These are phyloP conservation scores for Latrodectus geometricus DNA, from an alignment of 1,140 invertebrate species.

Conservation along the genomic window DNA sequence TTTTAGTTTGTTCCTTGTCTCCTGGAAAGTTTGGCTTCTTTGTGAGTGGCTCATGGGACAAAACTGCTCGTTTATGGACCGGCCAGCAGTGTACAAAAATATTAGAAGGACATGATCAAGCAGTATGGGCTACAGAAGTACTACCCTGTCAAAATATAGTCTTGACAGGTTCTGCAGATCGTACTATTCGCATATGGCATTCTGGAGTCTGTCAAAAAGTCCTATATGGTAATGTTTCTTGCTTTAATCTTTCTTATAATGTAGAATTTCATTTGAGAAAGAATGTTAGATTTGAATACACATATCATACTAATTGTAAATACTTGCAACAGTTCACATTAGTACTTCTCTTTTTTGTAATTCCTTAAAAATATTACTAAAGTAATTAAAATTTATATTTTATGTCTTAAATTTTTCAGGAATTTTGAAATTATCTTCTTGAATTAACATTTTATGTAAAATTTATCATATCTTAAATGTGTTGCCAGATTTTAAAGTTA, in stretches of 20 bases:
- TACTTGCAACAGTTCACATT: too few species aligned
- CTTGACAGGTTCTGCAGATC: conserved; percentile 91
- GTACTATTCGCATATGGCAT: conserved; percentile 87
- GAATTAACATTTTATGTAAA: too few species aligned
- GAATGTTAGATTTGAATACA: not conserved
- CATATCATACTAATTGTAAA: too few species aligned
- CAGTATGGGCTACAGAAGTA: conserved; percentile 88
- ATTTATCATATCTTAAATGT: too few species aligned
- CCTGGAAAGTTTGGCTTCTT: conserved; percentile 74
- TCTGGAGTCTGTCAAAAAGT: conserved; percentile 70
- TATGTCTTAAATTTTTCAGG: too few species aligned
- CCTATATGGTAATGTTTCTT: conserved; percentile 59
- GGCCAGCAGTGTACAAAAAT: conserved; percentile 72
- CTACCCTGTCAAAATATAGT: conserved; percentile 74
- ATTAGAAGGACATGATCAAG: conserved; percentile 81
- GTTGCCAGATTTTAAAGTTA: too few species aligned
- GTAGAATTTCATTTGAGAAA: not conserved
- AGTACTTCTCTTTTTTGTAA: too few species aligned
- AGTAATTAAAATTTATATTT: too few species aligned
- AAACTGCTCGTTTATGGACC: conserved; percentile 85
- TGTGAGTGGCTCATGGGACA: conserved; percentile 91
- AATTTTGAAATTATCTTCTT: too few species aligned
- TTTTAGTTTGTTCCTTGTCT: conserved; percentile 77
- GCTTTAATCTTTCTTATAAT: not conserved
- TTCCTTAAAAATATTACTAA: too few species aligned